Evolutionary conservation across 1,140 invertebrate species (phyloP), one percentile per base, ranked within the genome.

Genomic region (Helicoverpa zea): DNA sequence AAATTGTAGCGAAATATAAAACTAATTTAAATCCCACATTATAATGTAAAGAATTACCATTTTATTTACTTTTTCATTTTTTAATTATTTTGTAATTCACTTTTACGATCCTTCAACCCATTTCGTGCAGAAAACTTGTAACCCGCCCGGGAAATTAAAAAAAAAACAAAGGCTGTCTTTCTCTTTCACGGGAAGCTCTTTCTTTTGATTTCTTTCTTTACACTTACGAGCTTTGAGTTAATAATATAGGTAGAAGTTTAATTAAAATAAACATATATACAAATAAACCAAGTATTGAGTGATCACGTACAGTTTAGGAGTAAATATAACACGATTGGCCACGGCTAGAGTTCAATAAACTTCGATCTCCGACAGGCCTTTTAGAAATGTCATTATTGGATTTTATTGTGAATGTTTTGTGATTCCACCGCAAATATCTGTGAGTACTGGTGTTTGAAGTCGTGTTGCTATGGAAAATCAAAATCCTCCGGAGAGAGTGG

Each of bases 381-480:
- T 83, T 87, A 59, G 54, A 90, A 89, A 92, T 92, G 88, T 92
- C 90, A 91, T 77, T 66, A 83, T 83, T 87, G 87, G 86, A 86
- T 85, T 91, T 90, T 88, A 86, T 88, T 84, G 84, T 88, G 85
- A 88, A 84, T 86, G 84, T 87, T 88, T 85, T 86, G 84, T 86
- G 86, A 85, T 83, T 87, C 85, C 85, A 81, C 83, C 76, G 72
- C 85, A 84, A 87, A 81, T 77, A 83, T 18, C 72, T 79, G 72
- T 77, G 56, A 18, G 47, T 59, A 16, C 64, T 30, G 14, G 52
- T 80, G 75, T 83, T 51, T 54, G 81, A 74, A 63, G 83, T 72
- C 82, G 81, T 78, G 79, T 86, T 90, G 88, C 85, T 89, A 94
- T 95, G 92, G 93, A 94, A 89, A 94, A 88, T 85, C 91, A 90